Base-by-base conservation (phyloP, 1,140 invertebrate species). In the Heliconius melpomene region DNA sequence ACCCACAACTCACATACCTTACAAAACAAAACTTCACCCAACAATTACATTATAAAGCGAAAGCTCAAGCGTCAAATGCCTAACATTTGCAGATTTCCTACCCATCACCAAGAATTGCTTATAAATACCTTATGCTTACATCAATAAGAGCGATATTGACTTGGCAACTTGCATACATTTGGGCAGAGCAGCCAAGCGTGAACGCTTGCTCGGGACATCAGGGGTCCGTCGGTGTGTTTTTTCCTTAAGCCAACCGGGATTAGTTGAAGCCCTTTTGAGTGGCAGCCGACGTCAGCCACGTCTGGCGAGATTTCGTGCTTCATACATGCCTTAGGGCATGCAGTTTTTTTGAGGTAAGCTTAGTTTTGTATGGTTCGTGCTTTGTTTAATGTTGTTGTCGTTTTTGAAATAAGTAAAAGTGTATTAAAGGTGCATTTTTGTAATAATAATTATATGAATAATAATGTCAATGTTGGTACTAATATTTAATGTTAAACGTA, bases 261-360 rank as follows among this genome's bases (percentile, higher is more conserved):
- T 91, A 94, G 88, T 89, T 86, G 91, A 91, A 92, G 92, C 89
- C 90, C 86, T 87, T 91, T 91, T 94, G 92, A 94, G 89, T 92
- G 92, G 92, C 92, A 94, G 92, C 90, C 90, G 91, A 85, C 91
- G 91, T 93, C 90, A 89, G 89, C 88, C 92, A 91, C 79, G 90
- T 88, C 88, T 91, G 85, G 87, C 79, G 86, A 88, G 88, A 84
- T 89, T 87, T 89, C 78, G 75, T 84, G 85, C 85, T 85, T 74
- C 75, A 81, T 78, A 79, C 77, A 85, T 84, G 80, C 82, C 85
- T 84, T 79, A 82, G 80, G 80, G 83, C 79, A 75, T 83, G 84
- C 80, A 72, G 81, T 80, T 78, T 81, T 32, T 83, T 78, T 78
- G 23, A 71, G 26, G n/a, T 26, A 66, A 16, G 23, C 23, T 79